phyloP scores from a whole-genome alignment of 2,113 vertebrate genomes.

The Neotoma lepida region DNA sequence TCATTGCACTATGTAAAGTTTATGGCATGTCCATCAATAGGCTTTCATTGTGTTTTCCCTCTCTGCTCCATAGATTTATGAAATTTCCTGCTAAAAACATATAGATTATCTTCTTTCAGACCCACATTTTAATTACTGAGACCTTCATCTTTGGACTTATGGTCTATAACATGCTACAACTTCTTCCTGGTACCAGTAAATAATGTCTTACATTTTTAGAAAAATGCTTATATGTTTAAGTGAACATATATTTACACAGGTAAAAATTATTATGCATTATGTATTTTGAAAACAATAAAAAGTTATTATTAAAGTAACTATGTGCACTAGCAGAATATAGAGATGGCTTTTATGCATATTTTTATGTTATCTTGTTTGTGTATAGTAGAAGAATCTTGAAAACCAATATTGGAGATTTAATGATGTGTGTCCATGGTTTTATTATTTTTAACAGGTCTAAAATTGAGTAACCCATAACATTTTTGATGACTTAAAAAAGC shows the following conservation, averaged over 20 bases:
- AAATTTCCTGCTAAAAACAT: not conserved
- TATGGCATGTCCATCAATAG: not conserved
- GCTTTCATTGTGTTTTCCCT: not conserved
- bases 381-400: not conserved
- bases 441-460: slow-evolving; percentile 74
- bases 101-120: not conserved
- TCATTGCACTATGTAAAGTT: not conserved
- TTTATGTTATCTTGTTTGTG: not conserved
- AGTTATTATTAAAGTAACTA: not conserved
- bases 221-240: not conserved
- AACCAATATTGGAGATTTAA: slow-evolving; percentile 73
- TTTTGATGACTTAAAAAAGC: slow-evolving; percentile 74
- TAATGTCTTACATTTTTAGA: not conserved
- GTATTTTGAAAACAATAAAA: slow-evolving; percentile 19
- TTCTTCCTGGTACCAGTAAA: not conserved
- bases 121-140: not conserved
- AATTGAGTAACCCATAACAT: slow-evolving; percentile 71
- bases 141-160: not conserved
- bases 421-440: slow-evolving; percentile 57
- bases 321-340: not conserved
- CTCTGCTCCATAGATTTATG: not conserved
- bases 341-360: slow-evolving; percentile 8
- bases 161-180: not conserved
- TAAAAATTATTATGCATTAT: not conserved
- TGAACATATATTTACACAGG: slow-evolving; percentile 51